Base-by-base conservation (phyloP, 2,888 invertebrate species). In the Margaritifera margaritifera region DNA sequence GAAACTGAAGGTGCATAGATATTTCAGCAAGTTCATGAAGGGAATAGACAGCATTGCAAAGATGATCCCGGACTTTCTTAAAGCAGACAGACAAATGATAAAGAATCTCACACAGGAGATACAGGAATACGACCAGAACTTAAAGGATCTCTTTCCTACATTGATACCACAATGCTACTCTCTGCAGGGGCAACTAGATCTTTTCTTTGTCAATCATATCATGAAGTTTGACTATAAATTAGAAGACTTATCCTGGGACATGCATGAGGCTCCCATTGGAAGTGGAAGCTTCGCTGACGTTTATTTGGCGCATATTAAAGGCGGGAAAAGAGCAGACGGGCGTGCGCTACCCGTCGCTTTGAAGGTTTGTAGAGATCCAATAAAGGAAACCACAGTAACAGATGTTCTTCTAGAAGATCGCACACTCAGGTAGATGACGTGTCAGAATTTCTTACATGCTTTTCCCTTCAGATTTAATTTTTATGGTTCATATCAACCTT, bases 261-360 rank as follows among this genome's bases (percentile, higher is more conserved):
- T 74, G 8, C 54, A 58, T 2, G 76, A 76, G 1, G 71, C 74
- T 27, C 72, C 77, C 11, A 62, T 86, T 1, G 84, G 86, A 18
- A 79, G 77, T 20, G 87, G 87, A 15, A 81, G 80, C 64, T 87
- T 86, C 73, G 86, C 86, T 6, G 80, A 81, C 62, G 86, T 86
- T 3, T 85, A 76, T 65, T 72, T 74, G 31, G 83, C 74, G 1
- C 60, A 68, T 18, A 63, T 80, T 6, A 68, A 69, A 54, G 22
- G 60, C 5, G 11, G 62, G 25, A 60, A 67, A 0, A 62, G 69
- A 11, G 24, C 52, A 18, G 31, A 68, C 18, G 57, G 59, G n/a
- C 55, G 63, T 15, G 58, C 60, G 19, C n/a, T 54, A 6, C 66
- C 68, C 4, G 82, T 82, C 18, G 85, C 85, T 8, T 60, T 84